Evolutionary conservation across 2,113 vertebrate species (phyloP).

Genomic region (Piliocolobus tephrosceles): DNA sequence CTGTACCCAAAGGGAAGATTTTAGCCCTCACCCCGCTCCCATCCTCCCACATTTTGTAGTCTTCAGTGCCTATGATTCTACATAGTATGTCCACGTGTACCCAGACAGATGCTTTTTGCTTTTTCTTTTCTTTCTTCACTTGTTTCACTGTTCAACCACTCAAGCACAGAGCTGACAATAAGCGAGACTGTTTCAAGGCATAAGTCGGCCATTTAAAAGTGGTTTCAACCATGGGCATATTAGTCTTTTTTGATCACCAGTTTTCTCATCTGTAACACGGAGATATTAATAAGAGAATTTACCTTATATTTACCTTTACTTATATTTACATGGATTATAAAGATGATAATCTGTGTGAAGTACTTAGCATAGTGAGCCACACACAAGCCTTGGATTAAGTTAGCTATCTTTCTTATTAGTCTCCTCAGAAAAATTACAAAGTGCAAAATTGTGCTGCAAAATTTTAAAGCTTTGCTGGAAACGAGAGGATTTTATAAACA

Average conservation of each 20-base stretch:
- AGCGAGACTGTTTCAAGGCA: not conserved
- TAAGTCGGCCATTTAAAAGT: not conserved
- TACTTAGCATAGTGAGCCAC: not conserved
- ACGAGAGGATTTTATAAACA: not conserved
- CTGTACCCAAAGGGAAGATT: no score
- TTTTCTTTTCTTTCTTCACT: not conserved
- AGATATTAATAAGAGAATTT: not conserved
- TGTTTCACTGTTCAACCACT: not conserved
- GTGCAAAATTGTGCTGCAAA: not conserved
- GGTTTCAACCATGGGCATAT: not conserved
- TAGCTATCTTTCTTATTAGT: not conserved
- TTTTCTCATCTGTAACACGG: not conserved
- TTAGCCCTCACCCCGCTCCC: no score
- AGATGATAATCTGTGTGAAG: not conserved
- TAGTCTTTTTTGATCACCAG: not conserved
- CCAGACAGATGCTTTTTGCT: not conserved
- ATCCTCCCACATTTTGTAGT: no score
- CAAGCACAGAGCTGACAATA: not conserved
- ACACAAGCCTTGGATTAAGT: not conserved
- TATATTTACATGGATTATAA: not conserved
- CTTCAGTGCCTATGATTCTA: no score
- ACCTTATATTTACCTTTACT: not conserved
- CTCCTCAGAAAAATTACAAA: conserved; percentile 8
- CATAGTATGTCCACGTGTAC: no score
- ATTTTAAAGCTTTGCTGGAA: not conserved